Evolutionary conservation across 2,797 vertebrate genomes (phyloP).

Genomic region (Hybognathus amarus): DNA sequence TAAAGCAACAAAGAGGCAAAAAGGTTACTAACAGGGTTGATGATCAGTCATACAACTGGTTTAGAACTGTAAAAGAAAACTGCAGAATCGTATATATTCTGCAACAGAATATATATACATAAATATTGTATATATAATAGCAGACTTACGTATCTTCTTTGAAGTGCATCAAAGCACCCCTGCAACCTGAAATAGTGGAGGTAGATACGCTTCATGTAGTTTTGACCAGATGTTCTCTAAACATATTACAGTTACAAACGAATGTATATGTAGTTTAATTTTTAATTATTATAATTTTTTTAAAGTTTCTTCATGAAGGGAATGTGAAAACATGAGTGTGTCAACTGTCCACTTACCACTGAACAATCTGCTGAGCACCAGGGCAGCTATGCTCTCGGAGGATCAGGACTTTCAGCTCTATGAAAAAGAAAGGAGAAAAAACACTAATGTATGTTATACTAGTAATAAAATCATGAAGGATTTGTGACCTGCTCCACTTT

Average conservation of each 20-base stretch:
- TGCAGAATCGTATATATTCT: not conserved
- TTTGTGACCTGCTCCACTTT: constrained; percentile 3
- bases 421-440: constrained; percentile 24
- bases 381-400: constrained; percentile 87
- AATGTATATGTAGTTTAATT: not conserved
- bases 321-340: not conserved
- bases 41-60: not conserved
- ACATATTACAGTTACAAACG: not conserved
- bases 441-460: not conserved
- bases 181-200: constrained; percentile 82
- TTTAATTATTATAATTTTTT: not conserved
- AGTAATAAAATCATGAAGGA: not conserved
- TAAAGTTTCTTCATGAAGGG: not conserved
- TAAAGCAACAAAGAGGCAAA: constrained; percentile 59
- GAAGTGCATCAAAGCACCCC: constrained; percentile 94
- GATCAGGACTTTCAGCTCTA: constrained; percentile 93
- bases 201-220: not conserved
- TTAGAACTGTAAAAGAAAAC: not conserved
- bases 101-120: too few species aligned
- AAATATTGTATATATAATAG: too few species aligned
- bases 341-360: constrained; percentile 60
- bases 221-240: not conserved
- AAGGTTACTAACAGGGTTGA: not conserved
- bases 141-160: constrained; percentile 93
- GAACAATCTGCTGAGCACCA: constrained; percentile 87